phyloP scores from a whole-genome alignment of 2,113 vertebrate species.

The Petaurus breviceps region DNA sequence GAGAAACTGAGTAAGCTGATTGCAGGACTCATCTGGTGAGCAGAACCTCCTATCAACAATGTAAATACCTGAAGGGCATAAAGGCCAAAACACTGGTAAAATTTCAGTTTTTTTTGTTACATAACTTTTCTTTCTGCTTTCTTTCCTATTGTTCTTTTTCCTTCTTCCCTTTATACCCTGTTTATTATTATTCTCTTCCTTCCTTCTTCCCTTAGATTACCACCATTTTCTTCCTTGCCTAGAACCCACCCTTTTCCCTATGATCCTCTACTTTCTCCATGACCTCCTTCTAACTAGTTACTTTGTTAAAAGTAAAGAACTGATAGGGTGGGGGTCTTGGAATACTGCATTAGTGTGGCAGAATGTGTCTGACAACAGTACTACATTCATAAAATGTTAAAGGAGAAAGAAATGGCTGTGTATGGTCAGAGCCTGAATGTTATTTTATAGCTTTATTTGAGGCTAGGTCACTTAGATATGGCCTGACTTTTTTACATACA shows the following conservation, averaged over 20 bases:
- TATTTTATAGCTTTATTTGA: neutral
- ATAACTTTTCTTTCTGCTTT: neutral
- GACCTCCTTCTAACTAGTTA: neutral
- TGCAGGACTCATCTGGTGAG: conserved; percentile 94
- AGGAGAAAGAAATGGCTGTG: neutral
- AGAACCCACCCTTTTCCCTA: neutral
- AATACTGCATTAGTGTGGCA: neutral
- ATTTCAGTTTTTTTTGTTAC: neutral
- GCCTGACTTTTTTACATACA: neutral
- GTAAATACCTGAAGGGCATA: conserved; percentile 90
- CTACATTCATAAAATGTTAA: neutral
- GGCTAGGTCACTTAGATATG: neutral
- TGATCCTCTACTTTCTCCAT: neutral
- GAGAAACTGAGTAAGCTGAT: conserved; percentile 97
- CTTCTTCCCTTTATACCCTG: neutral
- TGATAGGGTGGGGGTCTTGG: neutral
- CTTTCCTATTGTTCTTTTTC: neutral
- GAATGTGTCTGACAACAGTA: neutral
- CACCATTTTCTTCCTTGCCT: neutral
- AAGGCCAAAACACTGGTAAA: neutral
- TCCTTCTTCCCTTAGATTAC: neutral
- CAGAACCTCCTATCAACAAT: conserved; percentile 95
- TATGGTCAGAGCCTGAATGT: neutral
- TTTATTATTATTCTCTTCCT: too few relatives aligned
- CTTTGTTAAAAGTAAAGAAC: neutral